A percentile compares a stretch with the other conserved stretches of the same genome.
Conservation (phyloP, 2,888 invertebrate genomes). For the Zaprionus lineosus region DNA sequence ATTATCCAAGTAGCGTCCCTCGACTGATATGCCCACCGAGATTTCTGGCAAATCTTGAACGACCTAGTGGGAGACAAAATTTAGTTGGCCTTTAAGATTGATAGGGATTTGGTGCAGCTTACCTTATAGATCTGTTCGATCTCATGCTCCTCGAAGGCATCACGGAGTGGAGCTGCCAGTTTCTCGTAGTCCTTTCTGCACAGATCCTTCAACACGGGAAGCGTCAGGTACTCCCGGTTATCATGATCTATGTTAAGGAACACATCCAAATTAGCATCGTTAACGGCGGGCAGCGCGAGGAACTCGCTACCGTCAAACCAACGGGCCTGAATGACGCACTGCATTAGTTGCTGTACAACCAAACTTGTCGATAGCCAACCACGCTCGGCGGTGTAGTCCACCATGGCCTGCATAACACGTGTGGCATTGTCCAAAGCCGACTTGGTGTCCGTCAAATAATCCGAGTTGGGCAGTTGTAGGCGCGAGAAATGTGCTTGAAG, state of each 20-base stretch:
- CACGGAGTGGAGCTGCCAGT: conserved; percentile 86
- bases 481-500: conserved; percentile 97
- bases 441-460: conserved; percentile 98
- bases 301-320: conserved; percentile 91
- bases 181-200: conserved; percentile 85
- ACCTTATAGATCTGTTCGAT: conserved; percentile 88
- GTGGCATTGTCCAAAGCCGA: conserved; percentile 98
- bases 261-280: conserved; percentile 85
- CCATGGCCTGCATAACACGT: conserved; percentile 97
- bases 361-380: conserved; percentile 94
- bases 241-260: conserved; percentile 83
- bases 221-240: conserved; percentile 69
- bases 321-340: conserved; percentile 95
- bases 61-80: conserved; percentile 83
- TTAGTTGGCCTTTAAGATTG: too few species aligned
- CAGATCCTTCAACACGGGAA: conserved; percentile 80
- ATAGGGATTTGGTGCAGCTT: conserved; percentile 26
- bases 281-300: conserved; percentile 90
- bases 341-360: conserved; percentile 90
- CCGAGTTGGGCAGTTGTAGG: conserved; percentile 91
- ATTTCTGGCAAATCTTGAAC: conserved; percentile 87
- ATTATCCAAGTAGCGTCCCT: conserved; percentile 84
- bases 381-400: conserved; percentile 94
- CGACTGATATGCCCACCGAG: conserved; percentile 84
- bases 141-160: conserved; percentile 87